These are phyloP conservation scores for Papilio helenus DNA, from an alignment of 1,140 invertebrate species.

Conservation along the genomic window DNA sequence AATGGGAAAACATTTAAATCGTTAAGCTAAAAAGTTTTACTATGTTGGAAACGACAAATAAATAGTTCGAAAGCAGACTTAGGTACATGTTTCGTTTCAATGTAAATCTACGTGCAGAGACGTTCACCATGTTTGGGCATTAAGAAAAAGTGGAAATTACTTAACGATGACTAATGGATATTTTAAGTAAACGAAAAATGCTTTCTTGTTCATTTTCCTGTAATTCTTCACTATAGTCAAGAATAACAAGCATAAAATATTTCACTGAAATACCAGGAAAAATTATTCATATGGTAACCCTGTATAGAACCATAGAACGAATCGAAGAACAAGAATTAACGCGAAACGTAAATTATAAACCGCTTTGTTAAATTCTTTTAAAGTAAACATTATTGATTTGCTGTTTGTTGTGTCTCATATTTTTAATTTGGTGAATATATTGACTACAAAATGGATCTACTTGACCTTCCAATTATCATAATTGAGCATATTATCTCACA, in stretches of 20 bases:
- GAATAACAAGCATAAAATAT: background rate
- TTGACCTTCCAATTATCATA: conserved; percentile 89
- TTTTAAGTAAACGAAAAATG: no score
- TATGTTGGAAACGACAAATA: no score
- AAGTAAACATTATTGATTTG: background rate
- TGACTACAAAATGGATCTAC: conserved; percentile 75
- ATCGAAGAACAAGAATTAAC: conserved; percentile 22
- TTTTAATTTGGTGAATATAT: conserved; percentile 40
- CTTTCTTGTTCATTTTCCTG: no score
- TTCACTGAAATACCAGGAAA: background rate
- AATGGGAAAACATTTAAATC: no score
- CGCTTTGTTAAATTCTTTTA: background rate
- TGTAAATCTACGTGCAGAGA: no score
- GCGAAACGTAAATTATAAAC: conserved; percentile 21
- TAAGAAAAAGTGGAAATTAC: no score
- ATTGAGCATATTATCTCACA: conserved; percentile 91
- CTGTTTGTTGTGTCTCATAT: conserved; percentile 7
- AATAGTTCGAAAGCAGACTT: no score
- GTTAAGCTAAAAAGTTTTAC: no score
- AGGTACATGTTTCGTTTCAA: no score
- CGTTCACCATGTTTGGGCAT: no score
- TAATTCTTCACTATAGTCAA: no score
- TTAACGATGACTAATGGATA: no score
- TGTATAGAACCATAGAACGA: conserved; percentile 15
- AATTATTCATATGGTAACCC: conserved; percentile 1